Evolutionary conservation across 2,113 vertebrate species (phyloP).

Genomic region (Litocranius walleri): DNA sequence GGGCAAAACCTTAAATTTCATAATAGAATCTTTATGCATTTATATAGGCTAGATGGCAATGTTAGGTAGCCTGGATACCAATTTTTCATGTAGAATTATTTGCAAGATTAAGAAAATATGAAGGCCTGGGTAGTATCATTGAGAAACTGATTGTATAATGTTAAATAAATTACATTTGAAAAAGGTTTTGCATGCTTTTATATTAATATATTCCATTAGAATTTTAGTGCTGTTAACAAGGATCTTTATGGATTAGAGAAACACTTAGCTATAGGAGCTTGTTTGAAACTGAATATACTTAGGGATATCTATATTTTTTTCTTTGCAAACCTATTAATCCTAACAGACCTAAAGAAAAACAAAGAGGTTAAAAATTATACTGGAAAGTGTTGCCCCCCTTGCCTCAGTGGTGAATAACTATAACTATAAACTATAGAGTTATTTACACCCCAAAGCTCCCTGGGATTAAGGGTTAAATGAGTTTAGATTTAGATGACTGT

Average conservation of each 20-base stretch:
- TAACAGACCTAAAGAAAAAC: background rate
- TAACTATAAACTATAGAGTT: background rate
- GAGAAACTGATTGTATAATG: background rate
- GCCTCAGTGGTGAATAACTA: background rate
- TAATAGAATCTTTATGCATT: background rate
- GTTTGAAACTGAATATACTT: background rate
- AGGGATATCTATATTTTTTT: background rate
- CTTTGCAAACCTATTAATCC: background rate
- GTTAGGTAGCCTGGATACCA: background rate
- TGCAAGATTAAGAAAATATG: slow-evolving; percentile 35
- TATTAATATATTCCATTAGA: background rate
- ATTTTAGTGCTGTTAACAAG: background rate
- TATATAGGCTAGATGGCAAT: background rate
- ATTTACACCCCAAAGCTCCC: background rate
- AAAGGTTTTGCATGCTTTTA: background rate
- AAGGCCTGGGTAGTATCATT: background rate
- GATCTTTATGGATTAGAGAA: background rate
- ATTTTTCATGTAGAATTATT: slow-evolving; percentile 13
- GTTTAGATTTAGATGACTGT: background rate
- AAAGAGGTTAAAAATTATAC: background rate
- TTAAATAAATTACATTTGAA: slow-evolving; percentile 9
- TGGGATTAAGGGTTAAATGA: background rate
- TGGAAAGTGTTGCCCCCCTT: background rate
- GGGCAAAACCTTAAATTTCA: background rate
- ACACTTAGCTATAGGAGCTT: background rate